Evolutionary conservation across 2,113 vertebrate species (phyloP), one percentile per base, ranked within the genome.

Genomic region (Oncorhynchus kisutch): DNA sequence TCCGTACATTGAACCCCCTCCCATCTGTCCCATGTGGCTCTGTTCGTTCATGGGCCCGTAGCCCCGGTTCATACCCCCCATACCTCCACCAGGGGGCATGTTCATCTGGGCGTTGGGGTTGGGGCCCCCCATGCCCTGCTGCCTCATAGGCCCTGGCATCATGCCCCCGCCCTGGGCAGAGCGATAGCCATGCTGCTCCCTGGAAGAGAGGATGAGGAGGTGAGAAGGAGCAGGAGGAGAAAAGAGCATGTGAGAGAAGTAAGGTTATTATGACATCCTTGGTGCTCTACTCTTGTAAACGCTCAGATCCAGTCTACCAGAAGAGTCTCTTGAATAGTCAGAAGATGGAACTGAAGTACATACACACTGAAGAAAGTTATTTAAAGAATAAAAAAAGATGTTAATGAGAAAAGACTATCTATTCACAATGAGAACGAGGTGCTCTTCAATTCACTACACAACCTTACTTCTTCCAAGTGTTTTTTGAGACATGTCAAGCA

Each of bases 101-200:
- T 82, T 96, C 94, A 96, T 93, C 70, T 93, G 91, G 77, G 93
- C 84, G 51, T 93, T 93, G 0, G 95, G 90, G 91, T 83, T 94
- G 34, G 87, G 82, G 73, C 91, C 95, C 51, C 93, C 95, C 85
- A 96, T 88, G 71, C 89, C 81, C 39, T 95, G 89, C 64, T 95
- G 90, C 81, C 97, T 86, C 90, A 91, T 90, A 0, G 78, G 7
- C 77, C 87, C 90, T 0, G 86, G 81, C 82, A 91, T 95, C 89
- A 97, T 87, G 82, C 86, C 93, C 68, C 95, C 88, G 82, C 86
- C 94, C 39, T 95, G 90, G 82, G 93, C 94, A 62, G 95, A 87
- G 83, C 96, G 94, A 88, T 96, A 98, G 67, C 96, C 96, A 75
- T 97, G 98, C 70, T 95, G 96, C 80, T 99, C 98, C 89, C 97